Evolutionary conservation across 2,113 vertebrate genomes (phyloP), one percentile per base, ranked within the genome.

Genomic region (Phyllostomus discolor): DNA sequence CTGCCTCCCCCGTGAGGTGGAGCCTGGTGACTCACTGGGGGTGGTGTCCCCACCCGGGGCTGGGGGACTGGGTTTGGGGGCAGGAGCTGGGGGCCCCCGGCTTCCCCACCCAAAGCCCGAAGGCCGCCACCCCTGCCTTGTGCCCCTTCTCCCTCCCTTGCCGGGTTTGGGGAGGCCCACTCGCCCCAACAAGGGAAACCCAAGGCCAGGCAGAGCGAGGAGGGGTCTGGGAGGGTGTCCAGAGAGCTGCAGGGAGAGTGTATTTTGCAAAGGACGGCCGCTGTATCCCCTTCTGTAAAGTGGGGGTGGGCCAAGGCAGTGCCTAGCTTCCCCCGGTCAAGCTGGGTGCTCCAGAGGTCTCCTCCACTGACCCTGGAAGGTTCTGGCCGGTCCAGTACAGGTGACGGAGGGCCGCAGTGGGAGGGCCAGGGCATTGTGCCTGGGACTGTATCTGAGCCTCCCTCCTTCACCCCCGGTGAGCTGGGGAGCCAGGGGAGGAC

Each of bases 81-180:
- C 67, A 43, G 54, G 75, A 86, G 35, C 41, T 5, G 35, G 54
- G 67, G 46, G 33, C 8, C 7, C 38, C 46, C 20, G 20, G 17
- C 96, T 99, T 22, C 99, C 99, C 1, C 98, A 98, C 3, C 98
- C 98, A 0, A 95, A 57, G 41, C 99, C 72, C 97, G 98, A 10
- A 99, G 99, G 97, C 98, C 99, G 1, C 98, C 98, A 1, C 98
- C 98, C 97, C 98, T 99, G 15, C 99, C 99, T 24, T 1, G 5
- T 8, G 66, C 38, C 35, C 26, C 88, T 26, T 17, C 82, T 72
- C n/a, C 75, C 26, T 17, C 41, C 43, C n/a, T 48, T 19, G 38
- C 41, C 6, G 31, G 85, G 35, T 46, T 17, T 20, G 7, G 28
- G 69, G 46, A 76, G 38, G 46, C 12, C 46, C 1, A 2, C n/a